Percentiles rank a stretch among this genome's conserved stretches.
Evolutionary conservation across 2,888 invertebrate species (phyloP).

Genomic region (Actias luna): DNA sequence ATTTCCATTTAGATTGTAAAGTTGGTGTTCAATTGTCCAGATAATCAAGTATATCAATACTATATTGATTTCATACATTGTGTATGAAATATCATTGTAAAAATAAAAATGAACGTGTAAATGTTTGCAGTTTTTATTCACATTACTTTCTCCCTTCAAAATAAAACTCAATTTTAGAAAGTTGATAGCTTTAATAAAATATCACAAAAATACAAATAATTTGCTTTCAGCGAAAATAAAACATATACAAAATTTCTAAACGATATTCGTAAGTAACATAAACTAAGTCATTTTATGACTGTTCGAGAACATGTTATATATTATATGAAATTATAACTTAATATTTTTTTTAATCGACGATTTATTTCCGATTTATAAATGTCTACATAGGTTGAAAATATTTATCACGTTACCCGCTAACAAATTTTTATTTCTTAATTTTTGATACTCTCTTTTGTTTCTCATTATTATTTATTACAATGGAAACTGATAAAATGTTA

Average conservation of each 20-base stretch:
- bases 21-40: conserved; percentile 31
- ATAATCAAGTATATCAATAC: conserved; percentile 25
- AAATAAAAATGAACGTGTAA: conserved; percentile 7
- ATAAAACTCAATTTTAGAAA: neutral
- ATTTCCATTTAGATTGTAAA: conserved; percentile 34
- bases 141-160: neutral
- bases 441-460: neutral
- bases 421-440: neutral
- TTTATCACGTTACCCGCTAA: neutral
- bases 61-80: conserved; percentile 30
- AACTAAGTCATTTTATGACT: conserved; percentile 10
- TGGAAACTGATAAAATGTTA: neutral
- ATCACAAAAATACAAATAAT: conserved; percentile 29
- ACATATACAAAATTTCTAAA: neutral
- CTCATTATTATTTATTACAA: neutral
- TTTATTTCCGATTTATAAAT: neutral
- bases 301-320: neutral
- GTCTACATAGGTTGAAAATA: neutral
- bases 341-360: neutral
- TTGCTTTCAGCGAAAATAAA: conserved; percentile 32
- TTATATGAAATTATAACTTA: neutral
- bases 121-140: conserved; percentile 2
- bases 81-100: conserved; percentile 28
- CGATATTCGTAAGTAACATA: neutral
- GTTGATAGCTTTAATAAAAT: conserved; percentile 21